phyloP scores from a whole-genome alignment of 1,140 invertebrate genomes.

The Subanguina moxae region DNA sequence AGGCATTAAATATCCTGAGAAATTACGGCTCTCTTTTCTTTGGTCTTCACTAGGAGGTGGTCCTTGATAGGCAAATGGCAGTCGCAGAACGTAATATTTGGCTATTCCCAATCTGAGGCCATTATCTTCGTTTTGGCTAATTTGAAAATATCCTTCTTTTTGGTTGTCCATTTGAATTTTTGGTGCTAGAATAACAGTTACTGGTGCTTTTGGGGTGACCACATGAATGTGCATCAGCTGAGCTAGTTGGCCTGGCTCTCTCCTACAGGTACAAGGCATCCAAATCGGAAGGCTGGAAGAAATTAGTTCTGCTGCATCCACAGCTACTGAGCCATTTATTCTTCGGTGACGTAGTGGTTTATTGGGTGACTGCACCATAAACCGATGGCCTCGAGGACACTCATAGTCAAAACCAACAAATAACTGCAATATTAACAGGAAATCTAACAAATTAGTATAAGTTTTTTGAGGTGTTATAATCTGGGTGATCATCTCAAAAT shows the following conservation, averaged over 20 bases:
- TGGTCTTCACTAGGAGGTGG: constrained; percentile 14
- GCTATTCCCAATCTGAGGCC: constrained; percentile 37
- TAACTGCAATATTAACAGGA: constrained; percentile 65
- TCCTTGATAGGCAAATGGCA: constrained; percentile 44
- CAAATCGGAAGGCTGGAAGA: constrained; percentile 46
- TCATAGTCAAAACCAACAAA: constrained; percentile 95
- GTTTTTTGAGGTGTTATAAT: no score
- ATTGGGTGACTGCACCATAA: constrained; percentile 84
- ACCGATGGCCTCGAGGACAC: constrained; percentile 86
- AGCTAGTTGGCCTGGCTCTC: constrained; percentile 63
- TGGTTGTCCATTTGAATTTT: constrained; percentile 36
- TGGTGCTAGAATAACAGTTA: constrained; percentile 68
- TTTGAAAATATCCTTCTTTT: constrained; percentile 38
- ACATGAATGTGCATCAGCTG: constrained; percentile 88
- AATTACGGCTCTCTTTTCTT: not conserved
- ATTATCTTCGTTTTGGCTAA: constrained; percentile 34
- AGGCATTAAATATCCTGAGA: not conserved
- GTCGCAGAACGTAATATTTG: constrained; percentile 50
- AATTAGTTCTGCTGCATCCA: constrained; percentile 45
- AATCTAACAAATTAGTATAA: no score
- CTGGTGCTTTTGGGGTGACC: constrained; percentile 82
- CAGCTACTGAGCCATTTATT: constrained; percentile 70
- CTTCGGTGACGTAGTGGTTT: constrained; percentile 75
- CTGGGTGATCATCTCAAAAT: no score
- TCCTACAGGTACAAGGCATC: constrained; percentile 62